A percentile compares a stretch with the other conserved stretches of the same genome.
Evolutionary conservation across 2,888 invertebrate genomes (phyloP).

Genomic region (Dryomyza anilis): DNA sequence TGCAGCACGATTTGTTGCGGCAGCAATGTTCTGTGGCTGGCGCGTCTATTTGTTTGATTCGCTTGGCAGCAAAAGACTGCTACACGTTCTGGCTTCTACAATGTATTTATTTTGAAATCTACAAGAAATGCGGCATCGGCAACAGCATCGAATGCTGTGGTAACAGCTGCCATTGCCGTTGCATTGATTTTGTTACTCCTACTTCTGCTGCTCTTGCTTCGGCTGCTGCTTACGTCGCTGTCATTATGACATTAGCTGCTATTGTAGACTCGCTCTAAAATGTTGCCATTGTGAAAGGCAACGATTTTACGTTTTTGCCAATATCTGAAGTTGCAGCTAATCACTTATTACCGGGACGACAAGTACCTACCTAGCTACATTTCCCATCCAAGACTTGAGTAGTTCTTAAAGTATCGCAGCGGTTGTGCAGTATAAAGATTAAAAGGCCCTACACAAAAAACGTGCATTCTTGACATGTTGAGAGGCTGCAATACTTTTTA

Average conservation of each 20-base stretch:
- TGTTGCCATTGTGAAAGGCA: background rate
- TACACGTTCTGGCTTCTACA: background rate
- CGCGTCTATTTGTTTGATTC: constrained; percentile 6
- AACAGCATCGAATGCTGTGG: background rate
- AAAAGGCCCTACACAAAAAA: constrained; percentile 3
- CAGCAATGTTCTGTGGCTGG: background rate
- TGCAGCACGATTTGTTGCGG: constrained; percentile 25
- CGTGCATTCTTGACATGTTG: background rate
- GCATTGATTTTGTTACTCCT: background rate
- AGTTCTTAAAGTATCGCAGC: constrained; percentile 11
- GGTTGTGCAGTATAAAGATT: constrained; percentile 7
- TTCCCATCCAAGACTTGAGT: background rate
- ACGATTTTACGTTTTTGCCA: background rate
- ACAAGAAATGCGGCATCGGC: background rate
- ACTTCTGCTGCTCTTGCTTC: no score
- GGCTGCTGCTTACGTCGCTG: no score
- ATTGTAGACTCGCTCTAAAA: background rate
- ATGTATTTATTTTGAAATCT: constrained; percentile 8
- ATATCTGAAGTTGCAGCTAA: constrained; percentile 10
- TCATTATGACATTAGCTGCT: constrained; percentile 10
- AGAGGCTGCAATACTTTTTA: background rate
- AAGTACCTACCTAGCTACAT: background rate
- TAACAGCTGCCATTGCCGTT: background rate
- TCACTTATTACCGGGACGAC: constrained; percentile 4
- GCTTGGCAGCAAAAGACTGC: no score